phyloP scores from a whole-genome alignment of 2,113 vertebrate species.

The Leptobrachium ailaonicum region DNA sequence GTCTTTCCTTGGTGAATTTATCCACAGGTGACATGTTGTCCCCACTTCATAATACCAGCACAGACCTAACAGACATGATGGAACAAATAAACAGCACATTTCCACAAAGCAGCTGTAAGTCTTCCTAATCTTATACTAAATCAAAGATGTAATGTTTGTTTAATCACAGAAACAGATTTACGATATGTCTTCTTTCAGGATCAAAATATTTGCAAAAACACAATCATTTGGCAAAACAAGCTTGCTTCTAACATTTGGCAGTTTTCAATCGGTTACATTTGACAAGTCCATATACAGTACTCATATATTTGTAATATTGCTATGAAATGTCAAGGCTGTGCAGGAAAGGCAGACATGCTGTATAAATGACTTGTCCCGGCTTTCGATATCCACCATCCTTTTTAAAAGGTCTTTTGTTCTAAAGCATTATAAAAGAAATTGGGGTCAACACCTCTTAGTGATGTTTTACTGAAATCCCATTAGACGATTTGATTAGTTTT shows the following conservation, averaged over 20 bases:
- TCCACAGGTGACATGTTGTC: slow-evolving; percentile 80
- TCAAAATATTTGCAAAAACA: too few relatives aligned
- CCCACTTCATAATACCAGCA: slow-evolving; percentile 78
- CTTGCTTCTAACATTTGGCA: too few relatives aligned
- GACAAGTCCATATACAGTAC: neutral
- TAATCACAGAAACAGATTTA: neutral
- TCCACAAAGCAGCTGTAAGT: slow-evolving; percentile 91
- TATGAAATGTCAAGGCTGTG: slow-evolving; percentile 13
- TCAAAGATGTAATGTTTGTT: too few relatives aligned
- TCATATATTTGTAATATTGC: neutral
- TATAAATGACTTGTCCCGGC: too few relatives aligned
- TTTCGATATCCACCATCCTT: too few relatives aligned
- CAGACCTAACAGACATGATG: slow-evolving; percentile 92
- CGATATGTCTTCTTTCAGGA: too few relatives aligned
- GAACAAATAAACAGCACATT: slow-evolving; percentile 95
- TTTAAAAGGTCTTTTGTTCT: too few relatives aligned
- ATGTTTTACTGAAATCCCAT: too few relatives aligned
- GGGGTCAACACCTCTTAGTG: too few relatives aligned
- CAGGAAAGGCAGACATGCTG: neutral
- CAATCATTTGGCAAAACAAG: too few relatives aligned
- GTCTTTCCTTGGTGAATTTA: slow-evolving; percentile 12
- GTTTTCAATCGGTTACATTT: neutral
- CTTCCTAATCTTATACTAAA: neutral
- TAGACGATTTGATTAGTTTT: too few relatives aligned
- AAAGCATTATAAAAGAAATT: too few relatives aligned